phyloP scores from a whole-genome alignment of 1,140 invertebrate genomes.

The Aphaenogaster rudis region DNA sequence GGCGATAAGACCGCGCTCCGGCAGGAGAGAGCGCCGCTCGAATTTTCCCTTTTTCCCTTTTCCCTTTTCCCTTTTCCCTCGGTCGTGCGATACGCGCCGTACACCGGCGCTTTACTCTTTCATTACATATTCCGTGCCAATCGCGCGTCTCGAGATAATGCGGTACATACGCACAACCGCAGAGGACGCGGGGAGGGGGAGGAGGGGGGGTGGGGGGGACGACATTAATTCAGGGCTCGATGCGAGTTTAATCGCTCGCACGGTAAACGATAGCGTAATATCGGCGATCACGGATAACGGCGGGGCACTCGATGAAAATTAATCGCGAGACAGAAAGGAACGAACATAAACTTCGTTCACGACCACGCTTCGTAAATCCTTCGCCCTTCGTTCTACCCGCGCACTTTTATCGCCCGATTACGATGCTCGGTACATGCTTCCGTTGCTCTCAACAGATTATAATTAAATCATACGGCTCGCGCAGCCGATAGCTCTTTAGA shows the following conservation, averaged over 20 bases:
- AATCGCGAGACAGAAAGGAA: slow-evolving; percentile 57
- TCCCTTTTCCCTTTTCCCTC: neutral
- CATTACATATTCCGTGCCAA: slow-evolving; percentile 61
- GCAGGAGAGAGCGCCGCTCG: neutral
- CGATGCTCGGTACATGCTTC: slow-evolving; percentile 2
- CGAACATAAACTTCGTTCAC: slow-evolving; percentile 37
- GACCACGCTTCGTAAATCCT: slow-evolving; percentile 43
- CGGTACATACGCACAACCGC: slow-evolving; percentile 39
- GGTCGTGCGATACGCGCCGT: slow-evolving; percentile 10
- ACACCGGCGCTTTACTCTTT: slow-evolving; percentile 33
- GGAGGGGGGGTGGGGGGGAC: neutral
- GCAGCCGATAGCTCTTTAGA: neutral
- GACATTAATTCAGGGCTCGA: slow-evolving; percentile 56
- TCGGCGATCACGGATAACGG: slow-evolving; percentile 56
- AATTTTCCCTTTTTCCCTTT: slow-evolving; percentile 37
- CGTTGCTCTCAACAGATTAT: slow-evolving; percentile 19
- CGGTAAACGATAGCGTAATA: slow-evolving; percentile 55
- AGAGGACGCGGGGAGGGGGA: neutral
- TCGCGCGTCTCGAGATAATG: slow-evolving; percentile 61
- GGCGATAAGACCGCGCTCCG: slow-evolving; percentile 38
- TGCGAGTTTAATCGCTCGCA: slow-evolving; percentile 54
- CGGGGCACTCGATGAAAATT: slow-evolving; percentile 60
- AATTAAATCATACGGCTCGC: slow-evolving; percentile 35
- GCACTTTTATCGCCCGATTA: slow-evolving; percentile 41
- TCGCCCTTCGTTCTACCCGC: neutral